phyloP scores from a whole-genome alignment of 2,888 invertebrate species.

The Dioctria rufipes region DNA sequence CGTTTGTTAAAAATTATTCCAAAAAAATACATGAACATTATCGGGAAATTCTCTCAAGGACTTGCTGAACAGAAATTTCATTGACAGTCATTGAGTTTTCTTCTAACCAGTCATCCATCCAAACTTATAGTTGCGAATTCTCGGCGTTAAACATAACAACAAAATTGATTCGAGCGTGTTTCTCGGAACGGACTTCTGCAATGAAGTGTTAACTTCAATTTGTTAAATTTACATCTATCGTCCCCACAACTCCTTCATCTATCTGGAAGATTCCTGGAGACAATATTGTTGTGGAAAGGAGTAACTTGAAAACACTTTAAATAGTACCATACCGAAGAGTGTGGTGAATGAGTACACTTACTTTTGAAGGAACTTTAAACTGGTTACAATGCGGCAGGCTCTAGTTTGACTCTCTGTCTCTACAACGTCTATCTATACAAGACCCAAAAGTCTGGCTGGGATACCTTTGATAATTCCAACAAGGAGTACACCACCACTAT shows the following conservation, averaged over 20 bases:
- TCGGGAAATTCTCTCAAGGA: too few species aligned
- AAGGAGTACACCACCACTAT: too few species aligned
- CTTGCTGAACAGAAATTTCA: too few species aligned
- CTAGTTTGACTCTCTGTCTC: too few species aligned
- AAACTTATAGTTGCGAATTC: too few species aligned
- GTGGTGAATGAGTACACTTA: not conserved
- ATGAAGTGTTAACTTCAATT: not conserved
- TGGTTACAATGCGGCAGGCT: not conserved
- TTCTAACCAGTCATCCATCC: too few species aligned
- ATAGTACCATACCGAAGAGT: not conserved
- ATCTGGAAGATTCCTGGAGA: not conserved
- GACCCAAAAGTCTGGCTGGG: not conserved
- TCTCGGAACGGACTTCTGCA: not conserved
- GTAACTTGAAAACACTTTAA: not conserved
- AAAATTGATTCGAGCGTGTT: not conserved
- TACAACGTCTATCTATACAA: not conserved
- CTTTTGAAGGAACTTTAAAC: not conserved
- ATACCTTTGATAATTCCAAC: not conserved
- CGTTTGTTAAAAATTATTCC: too few species aligned
- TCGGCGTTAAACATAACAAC: too few species aligned
- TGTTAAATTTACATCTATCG: not conserved
- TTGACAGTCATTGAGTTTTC: too few species aligned
- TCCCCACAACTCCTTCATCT: too few species aligned
- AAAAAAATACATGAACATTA: too few species aligned
- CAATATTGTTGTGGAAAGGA: not conserved